Conservation (phyloP, 2,888 invertebrate species). For the Rhimphoctona megacephalus region DNA sequence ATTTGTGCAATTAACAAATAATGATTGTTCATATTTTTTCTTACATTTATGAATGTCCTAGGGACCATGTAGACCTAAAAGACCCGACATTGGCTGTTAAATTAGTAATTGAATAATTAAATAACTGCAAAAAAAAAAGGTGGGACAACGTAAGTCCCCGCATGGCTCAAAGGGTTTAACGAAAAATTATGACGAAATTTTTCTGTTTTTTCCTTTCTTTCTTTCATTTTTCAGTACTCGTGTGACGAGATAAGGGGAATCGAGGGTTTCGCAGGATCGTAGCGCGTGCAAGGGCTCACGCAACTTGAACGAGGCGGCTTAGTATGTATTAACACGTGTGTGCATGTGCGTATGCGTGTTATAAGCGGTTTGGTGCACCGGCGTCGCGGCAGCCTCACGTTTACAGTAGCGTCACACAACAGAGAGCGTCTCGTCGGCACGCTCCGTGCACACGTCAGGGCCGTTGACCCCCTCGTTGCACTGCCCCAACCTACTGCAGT, state of each 20-base stretch:
- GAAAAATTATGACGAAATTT: neutral
- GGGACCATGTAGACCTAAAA: no score
- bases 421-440: slow-evolving; percentile 78
- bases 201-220: neutral
- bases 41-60: no score
- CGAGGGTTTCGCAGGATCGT: neutral
- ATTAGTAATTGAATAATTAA: no score
- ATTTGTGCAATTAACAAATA: no score
- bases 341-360: neutral
- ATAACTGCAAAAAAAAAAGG: no score
- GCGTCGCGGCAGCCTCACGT: slow-evolving; percentile 45
- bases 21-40: no score
- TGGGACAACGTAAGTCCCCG: no score
- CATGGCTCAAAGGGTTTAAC: no score
- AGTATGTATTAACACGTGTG: neutral
- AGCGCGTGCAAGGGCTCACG: slow-evolving; percentile 32
- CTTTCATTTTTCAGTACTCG: neutral
- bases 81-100: no score
- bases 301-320: slow-evolving; percentile 14
- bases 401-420: slow-evolving; percentile 53
- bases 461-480: slow-evolving; percentile 79
- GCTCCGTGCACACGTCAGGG: slow-evolving; percentile 82
- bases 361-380: slow-evolving; percentile 51
- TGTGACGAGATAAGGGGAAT: neutral
- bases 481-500: slow-evolving; percentile 42